phyloP scores from a whole-genome alignment of 2,888 invertebrate genomes.

The Cacoxenus indagator region DNA sequence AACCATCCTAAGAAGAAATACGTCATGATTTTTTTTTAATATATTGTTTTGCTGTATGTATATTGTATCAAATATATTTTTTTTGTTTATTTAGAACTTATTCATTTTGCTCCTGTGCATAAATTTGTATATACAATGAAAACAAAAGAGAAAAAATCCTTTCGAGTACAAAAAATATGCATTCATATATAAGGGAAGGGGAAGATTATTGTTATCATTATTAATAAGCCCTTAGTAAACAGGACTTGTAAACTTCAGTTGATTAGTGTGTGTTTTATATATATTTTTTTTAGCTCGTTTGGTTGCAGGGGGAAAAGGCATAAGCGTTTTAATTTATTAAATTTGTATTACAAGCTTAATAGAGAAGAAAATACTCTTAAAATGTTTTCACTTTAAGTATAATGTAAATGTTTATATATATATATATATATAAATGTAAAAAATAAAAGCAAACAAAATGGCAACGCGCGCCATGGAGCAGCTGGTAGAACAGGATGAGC shows the following conservation, averaged over 20 bases:
- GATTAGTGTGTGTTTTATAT: background rate
- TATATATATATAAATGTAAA: conserved; percentile 37
- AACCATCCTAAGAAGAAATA: background rate
- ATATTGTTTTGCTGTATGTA: background rate
- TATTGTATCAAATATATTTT: background rate
- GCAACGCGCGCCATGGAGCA: conserved; percentile 50
- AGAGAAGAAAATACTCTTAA: conserved; percentile 14
- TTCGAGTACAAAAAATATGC: too few relatives aligned
- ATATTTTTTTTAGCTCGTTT: too few relatives aligned
- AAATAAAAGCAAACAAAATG: conserved; percentile 57
- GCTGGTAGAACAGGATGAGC: conserved; percentile 26
- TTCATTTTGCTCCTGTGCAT: background rate
- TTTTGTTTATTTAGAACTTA: conserved; percentile 1
- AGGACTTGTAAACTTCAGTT: background rate
- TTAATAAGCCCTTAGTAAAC: background rate
- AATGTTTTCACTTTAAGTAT: background rate
- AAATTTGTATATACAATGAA: conserved; percentile 13
- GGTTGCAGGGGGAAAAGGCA: background rate
- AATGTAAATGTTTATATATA: background rate
- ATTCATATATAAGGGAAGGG: too few relatives aligned
- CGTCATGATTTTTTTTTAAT: too few relatives aligned
- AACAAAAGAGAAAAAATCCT: conserved; percentile 16
- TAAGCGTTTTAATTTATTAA: background rate
- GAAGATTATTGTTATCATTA: background rate
- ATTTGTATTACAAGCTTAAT: conserved; percentile 8